Evolutionary conservation across 2,113 vertebrate genomes (phyloP), one percentile per base, ranked within the genome.

Genomic region (Centrocercus urophasianus): DNA sequence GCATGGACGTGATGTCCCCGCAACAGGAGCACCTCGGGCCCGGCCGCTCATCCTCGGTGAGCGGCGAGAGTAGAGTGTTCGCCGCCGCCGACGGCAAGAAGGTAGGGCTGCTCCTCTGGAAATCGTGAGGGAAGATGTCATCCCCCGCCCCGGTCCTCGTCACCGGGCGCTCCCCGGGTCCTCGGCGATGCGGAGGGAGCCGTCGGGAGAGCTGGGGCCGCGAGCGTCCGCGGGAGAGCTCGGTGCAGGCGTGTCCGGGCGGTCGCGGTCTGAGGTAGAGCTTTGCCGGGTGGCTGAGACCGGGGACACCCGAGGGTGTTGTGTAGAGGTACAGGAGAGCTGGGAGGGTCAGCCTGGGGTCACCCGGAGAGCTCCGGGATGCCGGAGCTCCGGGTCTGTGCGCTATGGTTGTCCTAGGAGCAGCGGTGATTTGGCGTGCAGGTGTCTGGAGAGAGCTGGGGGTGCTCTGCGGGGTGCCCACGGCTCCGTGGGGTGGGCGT

Each of bases 1-100:
- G 93, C 73, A 97, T 97, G 97, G 96, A 95, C 94, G 97, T 96
- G 57, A 97, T 97, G 97, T 97, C 97, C 84, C 97, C 98, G 56
- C 98, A 98, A 94, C 97, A 98, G 93, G 98, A 98, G 89, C 97
- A 97, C 92, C 93, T 98, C 56, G 97, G 96, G 66, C 97, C 97
- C 81, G 83, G 92, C 56, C 97, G 98, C 90, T 97, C 98, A 63
- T 97, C 96, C 43, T 98, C 98, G 57, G 89, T 98, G 90, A 96
- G 97, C n/a, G 97, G 97, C 36, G 97, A 97, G 70, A 95, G 93
- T 81, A 95, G 96, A 74, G 67, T 89, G 36, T 95, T 97, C 24
- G 95, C 95, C 63, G 94, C 97, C 19, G 93, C 95, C 52, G 95
- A 97, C 61, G 93, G 88, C 64, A 98, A 97, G 93, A 98, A 98